These are phyloP conservation scores for Spialia ferax DNA, from an alignment of 2,888 invertebrate genomes.

Conservation along the genomic window DNA sequence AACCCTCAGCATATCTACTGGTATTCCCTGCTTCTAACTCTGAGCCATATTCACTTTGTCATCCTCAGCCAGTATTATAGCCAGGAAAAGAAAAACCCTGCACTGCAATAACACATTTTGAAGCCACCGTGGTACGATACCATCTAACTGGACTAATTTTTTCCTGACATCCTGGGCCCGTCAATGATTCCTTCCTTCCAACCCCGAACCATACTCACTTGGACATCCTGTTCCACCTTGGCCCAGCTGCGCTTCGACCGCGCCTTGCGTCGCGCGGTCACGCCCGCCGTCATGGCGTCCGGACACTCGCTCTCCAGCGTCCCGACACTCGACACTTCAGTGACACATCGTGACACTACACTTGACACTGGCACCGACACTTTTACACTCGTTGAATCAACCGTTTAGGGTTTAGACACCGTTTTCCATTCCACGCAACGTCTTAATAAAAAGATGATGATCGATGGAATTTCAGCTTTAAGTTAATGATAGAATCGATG, in stretches of 20 bases:
- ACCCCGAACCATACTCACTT: slow-evolving; percentile 55
- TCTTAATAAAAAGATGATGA: neutral
- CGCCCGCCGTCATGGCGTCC: slow-evolving; percentile 75
- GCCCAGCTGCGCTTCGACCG: slow-evolving; percentile 74
- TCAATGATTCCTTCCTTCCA: too few relatives aligned
- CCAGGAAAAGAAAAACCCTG: too few relatives aligned
- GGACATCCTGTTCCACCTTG: slow-evolving; percentile 73
- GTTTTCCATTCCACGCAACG: neutral
- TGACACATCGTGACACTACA: slow-evolving; percentile 41
- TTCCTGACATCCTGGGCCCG: too few relatives aligned
- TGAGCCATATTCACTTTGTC: too few relatives aligned
- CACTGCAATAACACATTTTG: too few relatives aligned
- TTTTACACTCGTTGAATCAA: neutral
- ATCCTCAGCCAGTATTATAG: too few relatives aligned
- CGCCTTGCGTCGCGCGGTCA: slow-evolving; percentile 71
- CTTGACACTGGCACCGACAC: slow-evolving; percentile 13
- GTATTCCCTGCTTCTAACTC: too few relatives aligned
- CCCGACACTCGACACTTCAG: slow-evolving; percentile 38
- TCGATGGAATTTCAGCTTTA: too few relatives aligned
- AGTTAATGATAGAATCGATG: too few relatives aligned
- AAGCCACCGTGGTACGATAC: too few relatives aligned
- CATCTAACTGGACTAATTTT: too few relatives aligned
- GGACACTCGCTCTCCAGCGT: slow-evolving; percentile 36
- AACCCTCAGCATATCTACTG: too few relatives aligned
- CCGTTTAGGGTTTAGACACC: neutral